Conservation (phyloP, 2,113 vertebrate genomes). For the Danionella cerebrum region DNA sequence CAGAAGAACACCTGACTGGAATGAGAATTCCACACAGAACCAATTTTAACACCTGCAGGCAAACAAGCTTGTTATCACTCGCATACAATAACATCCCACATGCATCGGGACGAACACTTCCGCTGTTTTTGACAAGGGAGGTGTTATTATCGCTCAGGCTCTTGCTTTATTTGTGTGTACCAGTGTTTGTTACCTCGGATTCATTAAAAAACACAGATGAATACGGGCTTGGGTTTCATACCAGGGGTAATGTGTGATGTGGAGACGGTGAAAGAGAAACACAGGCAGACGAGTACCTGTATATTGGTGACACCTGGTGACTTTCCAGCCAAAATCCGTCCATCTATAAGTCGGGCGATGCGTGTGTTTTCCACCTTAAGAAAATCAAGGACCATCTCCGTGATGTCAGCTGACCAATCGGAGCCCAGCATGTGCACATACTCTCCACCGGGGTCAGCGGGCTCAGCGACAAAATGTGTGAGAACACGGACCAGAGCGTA, state of each 20-base stretch:
- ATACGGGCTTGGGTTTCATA: too few species aligned
- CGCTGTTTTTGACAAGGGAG: neutral
- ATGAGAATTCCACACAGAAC: neutral
- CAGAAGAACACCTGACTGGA: neutral
- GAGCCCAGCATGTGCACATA: constrained; percentile 81
- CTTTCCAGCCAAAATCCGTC: constrained; percentile 75
- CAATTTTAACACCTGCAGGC: constrained; percentile 6
- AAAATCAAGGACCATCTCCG: constrained; percentile 80
- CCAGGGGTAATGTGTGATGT: too few species aligned
- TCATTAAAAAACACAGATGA: too few species aligned
- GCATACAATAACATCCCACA: neutral
- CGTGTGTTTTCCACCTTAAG: constrained; percentile 86
- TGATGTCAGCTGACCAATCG: constrained; percentile 96
- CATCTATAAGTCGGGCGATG: constrained; percentile 77
- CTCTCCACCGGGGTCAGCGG: constrained; percentile 68
- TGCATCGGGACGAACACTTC: neutral
- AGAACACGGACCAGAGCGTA: constrained; percentile 85
- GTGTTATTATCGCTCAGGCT: constrained; percentile 10
- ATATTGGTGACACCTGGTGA: constrained; percentile 87
- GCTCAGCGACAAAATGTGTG: constrained; percentile 88
- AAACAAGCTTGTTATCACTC: constrained; percentile 18
- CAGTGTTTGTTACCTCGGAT: too few species aligned
- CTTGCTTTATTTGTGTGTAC: constrained; percentile 4
- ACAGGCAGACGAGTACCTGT: constrained; percentile 64
- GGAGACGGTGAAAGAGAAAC: too few species aligned